Percentiles rank a stretch among this genome's conserved stretches.
Evolutionary conservation across 1,140 invertebrate species (phyloP).

Genomic region (Micrasema longulum): DNA sequence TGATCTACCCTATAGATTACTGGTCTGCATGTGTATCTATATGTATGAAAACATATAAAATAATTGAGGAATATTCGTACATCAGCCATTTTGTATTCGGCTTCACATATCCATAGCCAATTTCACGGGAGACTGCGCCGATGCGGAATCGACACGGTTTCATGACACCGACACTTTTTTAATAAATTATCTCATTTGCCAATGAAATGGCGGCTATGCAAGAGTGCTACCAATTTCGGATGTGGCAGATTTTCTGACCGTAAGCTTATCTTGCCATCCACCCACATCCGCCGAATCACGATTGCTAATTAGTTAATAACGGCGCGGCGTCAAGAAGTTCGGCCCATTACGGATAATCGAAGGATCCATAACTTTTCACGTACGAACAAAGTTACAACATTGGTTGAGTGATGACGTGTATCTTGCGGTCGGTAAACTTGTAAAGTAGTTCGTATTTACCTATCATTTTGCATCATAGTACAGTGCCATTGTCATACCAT

Average conservation of each 20-base stretch:
- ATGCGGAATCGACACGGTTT: constrained; percentile 29
- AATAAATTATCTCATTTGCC: constrained; percentile 44
- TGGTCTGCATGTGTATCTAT: too few species aligned
- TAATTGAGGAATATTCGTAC: constrained; percentile 29
- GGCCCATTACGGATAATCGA: too few species aligned
- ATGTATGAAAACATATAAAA: background rate
- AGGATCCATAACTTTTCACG: too few species aligned
- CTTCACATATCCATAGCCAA: constrained; percentile 34
- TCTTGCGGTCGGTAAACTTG: too few species aligned
- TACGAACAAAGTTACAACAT: too few species aligned
- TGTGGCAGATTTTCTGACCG: constrained; percentile 20
- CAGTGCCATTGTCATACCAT: too few species aligned
- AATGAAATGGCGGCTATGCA: constrained; percentile 5
- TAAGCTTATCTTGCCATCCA: constrained; percentile 14
- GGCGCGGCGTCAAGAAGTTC: background rate
- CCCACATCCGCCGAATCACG: constrained; percentile 37
- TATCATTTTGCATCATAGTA: too few species aligned
- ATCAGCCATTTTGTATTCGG: constrained; percentile 32
- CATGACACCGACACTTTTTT: constrained; percentile 40
- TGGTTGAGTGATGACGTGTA: too few species aligned
- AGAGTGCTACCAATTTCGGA: constrained; percentile 9
- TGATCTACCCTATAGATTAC: too few species aligned
- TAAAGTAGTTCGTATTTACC: too few species aligned
- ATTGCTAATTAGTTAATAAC: background rate
- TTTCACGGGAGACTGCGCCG: constrained; percentile 35